Evolutionary conservation across 2,797 vertebrate genomes (phyloP).

Genomic region (Karalla daura): DNA sequence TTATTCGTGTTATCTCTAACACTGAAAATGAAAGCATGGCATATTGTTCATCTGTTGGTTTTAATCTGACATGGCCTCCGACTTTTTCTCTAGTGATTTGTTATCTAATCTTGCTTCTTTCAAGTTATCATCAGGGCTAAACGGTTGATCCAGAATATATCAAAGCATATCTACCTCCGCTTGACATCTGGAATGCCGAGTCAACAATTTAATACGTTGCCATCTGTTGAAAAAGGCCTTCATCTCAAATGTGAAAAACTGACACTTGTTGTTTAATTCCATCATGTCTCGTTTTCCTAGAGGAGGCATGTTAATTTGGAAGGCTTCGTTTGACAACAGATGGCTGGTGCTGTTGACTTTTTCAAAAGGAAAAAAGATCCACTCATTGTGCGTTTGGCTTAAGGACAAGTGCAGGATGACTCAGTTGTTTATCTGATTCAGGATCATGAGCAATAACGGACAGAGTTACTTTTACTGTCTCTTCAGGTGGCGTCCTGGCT

Average conservation of each 20-base stretch:
- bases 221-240: constrained; percentile 57
- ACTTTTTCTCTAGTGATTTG: constrained; percentile 5
- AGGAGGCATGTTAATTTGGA: constrained; percentile 55
- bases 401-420: constrained; percentile 44
- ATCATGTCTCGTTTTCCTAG: constrained; percentile 47
- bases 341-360: constrained; percentile 64
- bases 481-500: constrained; percentile 81
- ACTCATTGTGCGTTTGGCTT: constrained; percentile 49
- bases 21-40: neutral
- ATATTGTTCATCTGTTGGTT: neutral
- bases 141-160: constrained; percentile 22
- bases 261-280: constrained; percentile 66
- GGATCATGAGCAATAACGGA: constrained; percentile 41
- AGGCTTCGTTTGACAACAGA: constrained; percentile 63
- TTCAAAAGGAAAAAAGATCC: constrained; percentile 27
- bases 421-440: constrained; percentile 62
- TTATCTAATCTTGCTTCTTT: constrained; percentile 6
- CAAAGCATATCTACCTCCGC: constrained; percentile 36
- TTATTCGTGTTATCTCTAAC: neutral
- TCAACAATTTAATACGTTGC: constrained; percentile 47
- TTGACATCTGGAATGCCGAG: constrained; percentile 41
- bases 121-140: constrained; percentile 28
- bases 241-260: constrained; percentile 53
- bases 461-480: constrained; percentile 39
- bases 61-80: neutral